Conservation (phyloP, 2,888 invertebrate species). For the Atrina japonica region DNA sequence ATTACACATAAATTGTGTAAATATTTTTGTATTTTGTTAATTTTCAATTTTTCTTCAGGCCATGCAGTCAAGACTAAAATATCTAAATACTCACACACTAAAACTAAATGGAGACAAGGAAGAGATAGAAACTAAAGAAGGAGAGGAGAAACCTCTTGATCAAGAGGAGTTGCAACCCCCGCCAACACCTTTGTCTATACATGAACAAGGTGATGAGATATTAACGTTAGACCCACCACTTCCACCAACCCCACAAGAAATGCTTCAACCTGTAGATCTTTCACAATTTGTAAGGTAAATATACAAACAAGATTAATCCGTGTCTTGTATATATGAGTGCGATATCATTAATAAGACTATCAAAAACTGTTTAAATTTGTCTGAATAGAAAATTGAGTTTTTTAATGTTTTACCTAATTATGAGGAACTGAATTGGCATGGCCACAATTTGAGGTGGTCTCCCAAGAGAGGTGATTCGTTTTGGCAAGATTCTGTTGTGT, state of each 20-base stretch:
- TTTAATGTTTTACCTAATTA: too few species aligned
- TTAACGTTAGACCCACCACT: constrained; percentile 76
- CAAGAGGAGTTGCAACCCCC: constrained; percentile 53
- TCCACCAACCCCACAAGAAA: constrained; percentile 73
- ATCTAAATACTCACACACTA: constrained; percentile 76
- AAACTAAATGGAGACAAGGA: constrained; percentile 68
- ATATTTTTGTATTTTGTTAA: too few species aligned
- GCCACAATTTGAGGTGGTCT: too few species aligned
- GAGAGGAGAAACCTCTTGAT: constrained; percentile 51
- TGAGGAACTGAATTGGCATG: too few species aligned
- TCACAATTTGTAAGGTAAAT: constrained; percentile 76
- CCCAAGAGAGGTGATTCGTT: too few species aligned
- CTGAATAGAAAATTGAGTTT: too few species aligned
- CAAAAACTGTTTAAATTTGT: too few species aligned
- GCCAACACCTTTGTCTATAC: constrained; percentile 64
- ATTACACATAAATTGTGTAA: too few species aligned
- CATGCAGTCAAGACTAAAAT: constrained; percentile 76
- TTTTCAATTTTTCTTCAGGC: constrained; percentile 61
- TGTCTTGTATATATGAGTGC: too few species aligned
- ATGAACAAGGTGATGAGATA: constrained; percentile 67
- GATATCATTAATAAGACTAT: too few species aligned
- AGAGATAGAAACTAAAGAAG: constrained; percentile 49
- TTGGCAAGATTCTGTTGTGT: too few species aligned
- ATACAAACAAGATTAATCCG: too few species aligned
- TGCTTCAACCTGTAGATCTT: constrained; percentile 76